Base-by-base conservation (phyloP, 2,113 vertebrate species). In the Leuciscus idus region DNA sequence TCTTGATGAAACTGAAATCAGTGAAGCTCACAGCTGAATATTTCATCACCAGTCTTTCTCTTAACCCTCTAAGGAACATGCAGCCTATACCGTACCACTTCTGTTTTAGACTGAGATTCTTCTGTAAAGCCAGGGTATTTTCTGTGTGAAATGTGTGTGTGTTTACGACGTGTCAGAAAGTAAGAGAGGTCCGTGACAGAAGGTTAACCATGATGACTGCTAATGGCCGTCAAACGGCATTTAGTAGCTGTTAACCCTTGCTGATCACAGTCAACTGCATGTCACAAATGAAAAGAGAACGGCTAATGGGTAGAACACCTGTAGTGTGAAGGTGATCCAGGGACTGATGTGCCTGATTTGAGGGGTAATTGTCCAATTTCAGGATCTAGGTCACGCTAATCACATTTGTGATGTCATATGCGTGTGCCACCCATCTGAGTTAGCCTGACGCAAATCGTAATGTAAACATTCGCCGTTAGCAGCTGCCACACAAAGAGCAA, bases 1-100 rank as follows among this genome's bases (percentile, higher is more conserved):
- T 79, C 70, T 64, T 72, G 61, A 89, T 57, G 70, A 86, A 89
- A 87, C 84, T 86, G 85, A 89, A 89, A 84, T 89, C 76, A 84
- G 68, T 81, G 82, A 85, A 77, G 50, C 62, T 73, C 33, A 74
- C 28, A 83, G 57, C 43, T 89, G 77, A 89, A 89, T 89, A 87
- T 84, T 89, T 89, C 85, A 89, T 81, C 52, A 75, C 46, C 19
- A 3, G 43, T 68, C 64, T 83, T 30, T 75, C 81, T 68, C 50
- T 48, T 12, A 6, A 23, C 15, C 43, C 79, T 66, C 21, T 64
- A 55, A 23, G 62, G 15, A 43, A 48, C 26, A 59, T 39, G 43
- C 48, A 59, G 73, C 59, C 12, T 59, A 30, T 68, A 68, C 13
- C 11, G 1, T 6, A 4, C 36, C 7, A 1, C 46, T 80, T 70